These are phyloP conservation scores for Rhagophthalmus giganteus DNA, from an alignment of 2,888 invertebrate species.

Conservation along the genomic window DNA sequence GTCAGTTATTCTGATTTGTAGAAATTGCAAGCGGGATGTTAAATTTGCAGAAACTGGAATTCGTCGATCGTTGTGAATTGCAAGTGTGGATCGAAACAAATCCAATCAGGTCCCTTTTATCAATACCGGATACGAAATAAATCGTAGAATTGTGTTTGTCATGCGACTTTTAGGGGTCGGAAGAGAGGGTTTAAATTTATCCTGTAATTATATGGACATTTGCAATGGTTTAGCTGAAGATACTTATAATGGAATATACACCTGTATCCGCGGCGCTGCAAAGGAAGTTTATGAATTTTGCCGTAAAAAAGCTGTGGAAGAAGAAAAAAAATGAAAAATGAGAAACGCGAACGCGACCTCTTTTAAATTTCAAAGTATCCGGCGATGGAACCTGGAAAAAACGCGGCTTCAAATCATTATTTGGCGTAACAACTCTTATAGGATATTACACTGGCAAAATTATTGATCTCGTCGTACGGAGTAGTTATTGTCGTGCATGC, in stretches of 20 bases:
- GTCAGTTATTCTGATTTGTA: slow-evolving; percentile 25
- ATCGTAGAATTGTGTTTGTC: slow-evolving; percentile 39
- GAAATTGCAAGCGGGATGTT: slow-evolving; percentile 28
- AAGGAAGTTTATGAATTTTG: slow-evolving; percentile 21
- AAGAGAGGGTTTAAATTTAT: slow-evolving; percentile 40
- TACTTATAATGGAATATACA: slow-evolving; percentile 31
- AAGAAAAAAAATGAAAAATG: slow-evolving; percentile 33
- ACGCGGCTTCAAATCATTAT: slow-evolving; percentile 35
- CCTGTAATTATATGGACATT: slow-evolving; percentile 39
- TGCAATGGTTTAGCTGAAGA: slow-evolving; percentile 29
- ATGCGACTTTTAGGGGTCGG: slow-evolving; percentile 39
- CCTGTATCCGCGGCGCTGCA: slow-evolving; percentile 21
- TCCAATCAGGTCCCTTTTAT: slow-evolving; percentile 35
- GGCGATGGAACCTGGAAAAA: slow-evolving; percentile 39
- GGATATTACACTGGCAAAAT: slow-evolving; percentile 31
- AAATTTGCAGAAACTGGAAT: slow-evolving; percentile 31
- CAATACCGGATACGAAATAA: slow-evolving; percentile 39
- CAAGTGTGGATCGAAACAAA: slow-evolving; percentile 31
- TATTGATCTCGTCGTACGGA: slow-evolving; percentile 24
- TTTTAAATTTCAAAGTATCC: slow-evolving; percentile 35
- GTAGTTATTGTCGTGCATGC: slow-evolving; percentile 26
- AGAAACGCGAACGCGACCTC: slow-evolving; percentile 29
- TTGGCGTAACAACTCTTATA: slow-evolving; percentile 32
- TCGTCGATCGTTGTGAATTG: slow-evolving; percentile 30
- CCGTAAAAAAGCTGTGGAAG: slow-evolving; percentile 29